A percentile compares a stretch with the other conserved stretches of the same genome.
These are phyloP conservation scores for Crotalus horridus DNA, from an alignment of 2,113 vertebrate genomes.

Conservation along the genomic window DNA sequence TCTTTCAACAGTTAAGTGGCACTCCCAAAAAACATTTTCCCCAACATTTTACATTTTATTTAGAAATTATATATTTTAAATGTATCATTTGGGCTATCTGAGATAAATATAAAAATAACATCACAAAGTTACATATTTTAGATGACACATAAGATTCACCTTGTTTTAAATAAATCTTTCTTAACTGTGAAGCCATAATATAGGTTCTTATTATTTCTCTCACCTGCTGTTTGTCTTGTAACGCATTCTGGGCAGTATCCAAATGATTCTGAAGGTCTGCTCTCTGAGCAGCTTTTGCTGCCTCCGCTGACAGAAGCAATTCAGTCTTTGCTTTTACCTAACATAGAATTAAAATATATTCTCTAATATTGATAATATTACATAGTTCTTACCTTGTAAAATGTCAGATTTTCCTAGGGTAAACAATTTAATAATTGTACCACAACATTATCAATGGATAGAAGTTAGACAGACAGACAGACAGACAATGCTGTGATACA, in stretches of 20 bases:
- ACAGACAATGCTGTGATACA: neutral
- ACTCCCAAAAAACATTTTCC: neutral
- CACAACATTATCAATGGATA: neutral
- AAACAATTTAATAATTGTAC: neutral
- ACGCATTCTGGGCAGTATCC: slow-evolving; percentile 90
- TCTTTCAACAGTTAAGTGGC: neutral
- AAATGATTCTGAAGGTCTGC: slow-evolving; percentile 93
- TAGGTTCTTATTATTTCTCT: neutral
- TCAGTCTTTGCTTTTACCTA: slow-evolving; percentile 98
- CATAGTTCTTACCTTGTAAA: neutral
- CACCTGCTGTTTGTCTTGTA: slow-evolving; percentile 98
- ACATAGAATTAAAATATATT: slow-evolving; percentile 44
- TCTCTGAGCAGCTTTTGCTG: slow-evolving; percentile 90
- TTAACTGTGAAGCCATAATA: neutral
- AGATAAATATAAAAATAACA: neutral
- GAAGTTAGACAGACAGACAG: neutral
- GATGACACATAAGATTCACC: neutral
- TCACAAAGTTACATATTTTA: neutral
- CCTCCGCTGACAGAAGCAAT: slow-evolving; percentile 90
- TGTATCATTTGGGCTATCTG: neutral
- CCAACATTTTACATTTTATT: neutral
- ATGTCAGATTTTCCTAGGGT: neutral
- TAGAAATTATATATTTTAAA: neutral
- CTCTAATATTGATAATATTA: neutral
- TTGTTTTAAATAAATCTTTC: neutral